Evolutionary conservation across 1,140 invertebrate genomes (phyloP), one percentile per base, ranked within the genome.

Genomic region (Hylyphantes graminicola): DNA sequence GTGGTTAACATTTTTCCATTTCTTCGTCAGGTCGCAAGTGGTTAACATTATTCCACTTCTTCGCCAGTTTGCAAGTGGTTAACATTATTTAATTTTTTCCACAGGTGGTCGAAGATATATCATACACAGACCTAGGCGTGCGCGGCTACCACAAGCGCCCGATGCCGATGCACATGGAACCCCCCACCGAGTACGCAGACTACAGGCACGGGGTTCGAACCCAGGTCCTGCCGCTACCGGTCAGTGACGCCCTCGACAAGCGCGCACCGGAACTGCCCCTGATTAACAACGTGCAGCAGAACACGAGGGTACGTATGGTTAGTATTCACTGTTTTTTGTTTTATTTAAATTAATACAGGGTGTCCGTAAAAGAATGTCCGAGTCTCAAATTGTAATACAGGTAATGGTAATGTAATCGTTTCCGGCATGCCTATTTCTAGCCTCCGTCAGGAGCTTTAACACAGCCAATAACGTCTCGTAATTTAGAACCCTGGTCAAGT

Each of bases 251-350:
- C n/a, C 82, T 85, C 57, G 82, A 85, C 53, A 85, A 77, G 70
- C 63, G 54, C 48, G 74, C 74, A n/a, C 73, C 82, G 51, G 82
- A 76, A 50, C 72, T 85, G 65, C 82, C 82, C 61, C 70, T 85
- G 55, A 85, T 85, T 19, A 85, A 85, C 82, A 85, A 85, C 63
- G 57, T 85, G 64, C 82, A 85, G 59, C 82, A 85, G 76, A 85
- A 77, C 54, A 85, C 82, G 53, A 76, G 82, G 65, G 82, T 85
- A 61, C 21, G 72, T 72, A 11, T 2, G 15, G 19, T 35, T 75
- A 63, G 12, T 61, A 15, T 61, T 61, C 35, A 35, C 35, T 35
- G 1, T 35, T 35, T 35, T 35, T 35, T 1, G 35, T 35, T 2
- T 35, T 35, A 35, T n/a, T n/a, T n/a, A n/a, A n/a, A n/a, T n/a